Evolutionary conservation across 37 sponge, comb jelly and placozoan species (phyloP).

Genomic region (Amphimedon queenslandica): DNA sequence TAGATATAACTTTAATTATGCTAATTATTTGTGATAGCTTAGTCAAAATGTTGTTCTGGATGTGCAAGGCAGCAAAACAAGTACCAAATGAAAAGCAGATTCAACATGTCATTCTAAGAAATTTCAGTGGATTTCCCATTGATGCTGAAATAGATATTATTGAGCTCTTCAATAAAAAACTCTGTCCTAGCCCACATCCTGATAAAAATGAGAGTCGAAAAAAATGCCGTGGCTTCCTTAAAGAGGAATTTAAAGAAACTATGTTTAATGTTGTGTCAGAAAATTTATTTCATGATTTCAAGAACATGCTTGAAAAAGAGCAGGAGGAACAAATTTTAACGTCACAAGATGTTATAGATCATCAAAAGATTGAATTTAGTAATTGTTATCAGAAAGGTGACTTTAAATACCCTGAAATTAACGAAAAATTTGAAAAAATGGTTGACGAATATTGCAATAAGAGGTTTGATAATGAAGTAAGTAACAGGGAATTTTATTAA

Average conservation of each 20-base stretch:
- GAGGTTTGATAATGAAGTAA: neutral
- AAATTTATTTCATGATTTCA: neutral
- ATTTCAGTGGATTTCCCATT: constrained; percentile 61
- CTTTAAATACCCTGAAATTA: neutral
- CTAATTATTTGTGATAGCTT: constrained; percentile 42
- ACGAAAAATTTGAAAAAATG: neutral
- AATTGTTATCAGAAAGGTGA: neutral
- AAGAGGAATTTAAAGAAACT: constrained; percentile 23
- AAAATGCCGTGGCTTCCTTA: neutral
- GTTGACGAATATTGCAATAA: neutral
- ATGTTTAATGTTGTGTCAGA: too few relatives aligned
- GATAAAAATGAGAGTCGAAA: neutral
- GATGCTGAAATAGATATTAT: constrained; percentile 13
- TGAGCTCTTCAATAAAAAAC: constrained; percentile 8
- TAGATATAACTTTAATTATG: neutral
- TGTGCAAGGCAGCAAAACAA: constrained; percentile 14
- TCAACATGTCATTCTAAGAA: constrained; percentile 51
- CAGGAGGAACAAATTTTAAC: neutral
- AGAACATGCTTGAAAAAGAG: neutral
- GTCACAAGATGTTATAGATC: neutral
- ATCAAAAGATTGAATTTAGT: neutral
- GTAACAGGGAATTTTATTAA: neutral
- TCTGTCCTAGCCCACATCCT: neutral
- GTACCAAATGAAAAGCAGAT: constrained; percentile 11
- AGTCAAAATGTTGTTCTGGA: constrained; percentile 67